A percentile compares a stretch with the other conserved stretches of the same genome.
phyloP scores from a whole-genome alignment of 1,140 invertebrate species.

The Calephelis nemesis region DNA sequence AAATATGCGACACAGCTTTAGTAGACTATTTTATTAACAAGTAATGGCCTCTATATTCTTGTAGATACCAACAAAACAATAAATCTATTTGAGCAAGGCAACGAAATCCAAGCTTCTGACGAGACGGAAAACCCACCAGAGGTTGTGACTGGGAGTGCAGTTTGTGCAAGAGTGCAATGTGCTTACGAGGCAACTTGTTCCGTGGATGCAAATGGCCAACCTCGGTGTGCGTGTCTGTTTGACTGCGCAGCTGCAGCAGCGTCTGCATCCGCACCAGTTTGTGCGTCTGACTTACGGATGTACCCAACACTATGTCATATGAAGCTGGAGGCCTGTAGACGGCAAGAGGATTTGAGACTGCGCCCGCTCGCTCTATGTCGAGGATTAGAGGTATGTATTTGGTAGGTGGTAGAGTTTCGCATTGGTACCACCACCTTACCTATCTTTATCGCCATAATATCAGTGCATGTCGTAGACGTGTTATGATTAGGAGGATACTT shows the following conservation, averaged over 20 bases:
- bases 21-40: too few relatives aligned
- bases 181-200: conserved; percentile 91
- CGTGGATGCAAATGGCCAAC: conserved; percentile 82
- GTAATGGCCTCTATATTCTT: not conserved
- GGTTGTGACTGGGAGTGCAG: conserved; percentile 56
- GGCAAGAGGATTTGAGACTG: conserved; percentile 89
- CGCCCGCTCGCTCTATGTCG: conserved; percentile 63
- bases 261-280: conserved; percentile 82
- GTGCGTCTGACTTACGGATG: conserved; percentile 89
- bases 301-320: conserved; percentile 93
- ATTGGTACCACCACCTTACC: too few relatives aligned
- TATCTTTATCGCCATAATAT: too few relatives aligned
- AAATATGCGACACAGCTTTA: too few relatives aligned
- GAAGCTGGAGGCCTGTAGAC: conserved; percentile 90
- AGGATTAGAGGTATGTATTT: conserved; percentile 53
- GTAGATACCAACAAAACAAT: conserved; percentile 46
- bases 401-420: too few relatives aligned
- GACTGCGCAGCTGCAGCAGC: conserved; percentile 81
- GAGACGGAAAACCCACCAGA: conserved; percentile 55
- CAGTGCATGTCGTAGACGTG: too few relatives aligned
- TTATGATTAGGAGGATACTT: too few relatives aligned
- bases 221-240: conserved; percentile 84
- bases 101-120: conserved; percentile 51
- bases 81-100: conserved; percentile 46
- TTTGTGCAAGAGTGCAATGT: conserved; percentile 90